Conservation (phyloP, 2,888 invertebrate genomes). For the Eueremaeus valkanovi region DNA sequence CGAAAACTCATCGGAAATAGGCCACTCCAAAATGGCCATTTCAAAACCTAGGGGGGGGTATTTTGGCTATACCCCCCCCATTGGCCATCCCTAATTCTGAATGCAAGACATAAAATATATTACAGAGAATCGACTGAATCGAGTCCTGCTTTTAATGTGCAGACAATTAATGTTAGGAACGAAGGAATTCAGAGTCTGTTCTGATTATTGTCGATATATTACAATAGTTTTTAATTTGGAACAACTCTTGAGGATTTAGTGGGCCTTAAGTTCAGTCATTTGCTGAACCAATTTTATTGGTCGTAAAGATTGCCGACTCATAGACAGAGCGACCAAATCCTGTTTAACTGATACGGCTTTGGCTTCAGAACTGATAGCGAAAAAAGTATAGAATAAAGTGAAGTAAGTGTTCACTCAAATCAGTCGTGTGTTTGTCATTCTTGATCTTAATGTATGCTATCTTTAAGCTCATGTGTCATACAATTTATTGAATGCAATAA, state of each 20-base stretch:
- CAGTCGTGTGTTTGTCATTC: not conserved
- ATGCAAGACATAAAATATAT: too few relatives aligned
- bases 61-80: too few relatives aligned
- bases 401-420: not conserved
- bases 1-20: too few relatives aligned
- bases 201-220: not conserved
- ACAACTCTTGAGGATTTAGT: not conserved
- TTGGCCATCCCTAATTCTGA: too few relatives aligned
- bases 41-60: too few relatives aligned
- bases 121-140: too few relatives aligned
- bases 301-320: not conserved
- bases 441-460: not conserved
- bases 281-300: not conserved
- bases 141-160: not conserved
- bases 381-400: not conserved
- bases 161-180: not conserved
- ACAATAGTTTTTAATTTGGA: slow-evolving; percentile 8
- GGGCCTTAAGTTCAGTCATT: not conserved
- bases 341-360: too few relatives aligned
- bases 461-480: not conserved
- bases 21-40: too few relatives aligned
- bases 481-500: not conserved
- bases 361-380: too few relatives aligned
- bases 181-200: not conserved
- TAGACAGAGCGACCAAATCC: too few relatives aligned